Base-by-base conservation (phyloP, 2,888 invertebrate genomes). In the Clivina fossor region DNA sequence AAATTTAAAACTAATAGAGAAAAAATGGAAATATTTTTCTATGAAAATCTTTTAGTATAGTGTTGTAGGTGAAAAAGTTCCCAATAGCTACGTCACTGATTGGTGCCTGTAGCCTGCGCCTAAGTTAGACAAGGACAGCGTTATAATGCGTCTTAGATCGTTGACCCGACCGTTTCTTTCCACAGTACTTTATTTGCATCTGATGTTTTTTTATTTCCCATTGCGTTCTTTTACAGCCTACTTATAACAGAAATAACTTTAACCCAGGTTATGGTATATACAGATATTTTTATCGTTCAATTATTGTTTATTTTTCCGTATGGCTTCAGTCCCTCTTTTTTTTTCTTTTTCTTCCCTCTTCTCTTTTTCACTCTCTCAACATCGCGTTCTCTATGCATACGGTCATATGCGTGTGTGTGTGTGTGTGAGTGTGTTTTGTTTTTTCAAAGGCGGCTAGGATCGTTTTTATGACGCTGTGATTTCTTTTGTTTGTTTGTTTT, bases 131-230 rank as follows among this genome's bases (percentile, higher is more conserved):
- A 69, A 66, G 72, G 73, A 74, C 67, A 66, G 69, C 66, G 63
- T 65, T 67, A 71, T n/a, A n/a, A n/a, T 68, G 69, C 66, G 50
- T 50, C 69, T 68, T 63, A 67, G 74, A 72, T 71, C 73, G 70
- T 71, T 74, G 74, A 74, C 74, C 73, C 66, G 67, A 33, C 64
- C 67, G 71, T 73, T 74, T 74, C 74, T 74, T 73, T 74, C 73
- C 72, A 50, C 50, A 70, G 72, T 69, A 73, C 73, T 74, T 74
- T 74, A 74, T 74, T 74, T 74, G 73, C 73, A 74, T 74, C 73
- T 68, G 69, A 72, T 72, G 72, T 71, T 72, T 73, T 73, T 50
- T 49, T 50, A 66, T 65, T 60, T 71, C 63, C 62, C 68, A 68
- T 70, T 70, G 70, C 71, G 70, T 71, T 72, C 71, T 71, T 71